phyloP scores from a whole-genome alignment of 2,113 vertebrate genomes.

The Grantiella picta region DNA sequence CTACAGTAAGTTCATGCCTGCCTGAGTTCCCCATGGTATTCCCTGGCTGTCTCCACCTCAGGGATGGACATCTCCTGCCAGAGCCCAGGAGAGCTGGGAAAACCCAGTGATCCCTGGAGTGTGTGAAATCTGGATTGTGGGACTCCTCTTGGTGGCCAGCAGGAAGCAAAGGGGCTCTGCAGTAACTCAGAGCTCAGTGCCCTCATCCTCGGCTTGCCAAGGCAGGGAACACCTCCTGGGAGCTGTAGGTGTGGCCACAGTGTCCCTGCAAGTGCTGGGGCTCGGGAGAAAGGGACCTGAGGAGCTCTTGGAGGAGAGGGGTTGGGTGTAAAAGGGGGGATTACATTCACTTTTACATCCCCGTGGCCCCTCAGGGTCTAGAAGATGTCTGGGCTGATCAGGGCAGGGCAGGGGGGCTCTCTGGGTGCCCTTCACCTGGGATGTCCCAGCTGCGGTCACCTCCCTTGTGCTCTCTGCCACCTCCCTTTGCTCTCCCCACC shows the following conservation, averaged over 20 bases:
- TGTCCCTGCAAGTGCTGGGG: not conserved
- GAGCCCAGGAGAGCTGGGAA: not conserved
- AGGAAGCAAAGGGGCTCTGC: not conserved
- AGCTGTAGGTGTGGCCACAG: not conserved
- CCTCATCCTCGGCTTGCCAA: accelerated
- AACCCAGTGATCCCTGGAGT: not conserved
- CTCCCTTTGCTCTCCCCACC: not conserved
- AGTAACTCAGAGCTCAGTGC: not conserved
- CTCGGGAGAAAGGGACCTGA: not conserved
- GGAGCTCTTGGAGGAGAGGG: not conserved
- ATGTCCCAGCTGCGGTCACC: not conserved
- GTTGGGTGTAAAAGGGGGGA: not conserved
- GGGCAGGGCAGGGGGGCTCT: not conserved
- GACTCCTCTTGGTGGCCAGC: not conserved
- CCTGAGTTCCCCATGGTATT: not conserved
- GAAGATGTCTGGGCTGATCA: not conserved
- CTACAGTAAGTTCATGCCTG: not conserved
- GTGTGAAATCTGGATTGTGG: accelerated
- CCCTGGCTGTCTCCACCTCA: not conserved
- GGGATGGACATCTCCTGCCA: not conserved
- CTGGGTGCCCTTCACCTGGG: not conserved
- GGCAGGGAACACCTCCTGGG: not conserved
- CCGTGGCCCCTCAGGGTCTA: not conserved
- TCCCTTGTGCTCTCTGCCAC: not conserved
- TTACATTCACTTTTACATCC: not conserved